Base-by-base conservation (phyloP, 2,113 vertebrate genomes). In the Zapus hudsonius region DNA sequence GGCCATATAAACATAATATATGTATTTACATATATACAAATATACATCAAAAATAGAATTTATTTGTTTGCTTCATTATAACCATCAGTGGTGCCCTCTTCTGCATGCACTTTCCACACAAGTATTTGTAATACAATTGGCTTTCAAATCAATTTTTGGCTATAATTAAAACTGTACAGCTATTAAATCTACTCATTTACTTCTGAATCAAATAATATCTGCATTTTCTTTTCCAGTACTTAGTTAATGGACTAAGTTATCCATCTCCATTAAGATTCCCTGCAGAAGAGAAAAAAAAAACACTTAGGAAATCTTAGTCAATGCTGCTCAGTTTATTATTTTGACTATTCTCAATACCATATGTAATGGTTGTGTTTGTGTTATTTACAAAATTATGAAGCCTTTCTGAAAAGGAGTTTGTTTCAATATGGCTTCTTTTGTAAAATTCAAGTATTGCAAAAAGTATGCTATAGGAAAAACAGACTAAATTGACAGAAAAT, bases 271-370 rank as follows among this genome's bases (percentile, higher is more conserved):
- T 95, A 96, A 96, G 44, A 93, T 96, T 96, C 90, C 93, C 96
- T 97, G 64, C 67, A 97, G 92, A 95, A 93, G 92, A 95, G 92
- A 96, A 92, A 74, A 89, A 96, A 88, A 78, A 93, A 96, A 47
- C 79, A 96, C 95, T 96, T 80, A 96, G 86, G 61, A 95, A 97
- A 96, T 92, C 95, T 81, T 95, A 75, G 88, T 91, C 94, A 76
- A 94, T 95, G 55, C 38, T 92, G 97, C 76, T 97, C 92, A 97
- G 11, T 96, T 96, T 96, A 96, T 93, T 96, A 70, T 97, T 96
- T 95, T 92, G 96, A 94, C 82, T 94, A 64, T 86, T 96, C 89
- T 64, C 12, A 29, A 55, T 83, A 86, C 4, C 64, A 83, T 63
- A 85, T 72, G 4, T 47, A 86, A 63, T 72, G 8, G 55, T 76